Evolutionary conservation across 2,888 invertebrate species (phyloP), one percentile per base, ranked within the genome.

Genomic region (Aporophyla lueneburgensis): DNA sequence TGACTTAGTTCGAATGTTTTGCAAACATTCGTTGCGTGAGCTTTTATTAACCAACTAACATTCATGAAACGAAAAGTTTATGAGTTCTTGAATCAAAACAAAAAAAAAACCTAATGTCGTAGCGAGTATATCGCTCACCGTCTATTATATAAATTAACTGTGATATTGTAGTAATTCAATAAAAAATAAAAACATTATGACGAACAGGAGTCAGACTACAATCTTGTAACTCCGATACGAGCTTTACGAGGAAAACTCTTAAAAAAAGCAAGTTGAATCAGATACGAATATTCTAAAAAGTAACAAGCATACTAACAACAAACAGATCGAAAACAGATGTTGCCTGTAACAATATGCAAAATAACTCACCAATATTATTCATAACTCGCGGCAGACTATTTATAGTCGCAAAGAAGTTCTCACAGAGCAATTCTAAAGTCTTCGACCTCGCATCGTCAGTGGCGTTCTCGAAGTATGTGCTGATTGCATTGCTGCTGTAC

Each of bases 351-450:
- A 5, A 59, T 59, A 19, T 19, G 19, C 21, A 66, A 67, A 67
- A n/a, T 67, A 0, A 67, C 93, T 91, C 74, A 97, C 97, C 97
- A 78, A 97, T 94, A 89, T 97, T 97, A 88, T 97, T 97, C 86
- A 98, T 96, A 80, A 98, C 96, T 81, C 98, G 96, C 0, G 98
- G 98, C 87, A 98, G 90, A 84, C 96, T 96, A 21, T 95, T 97
- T 0, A 98, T 92, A 27, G 97, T 95, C 76, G 92, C 92, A 86
- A 97, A 97, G 92, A 97, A 98, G 90, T 96, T 97, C 84, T 97
- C 97, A 86, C 97, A 97, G 78, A 97, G 92, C 80, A 94, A 95
- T 88, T 97, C 97, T 67, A 97, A 86, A 1, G 97, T 90, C 9
- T 93, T 91, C 74, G 93, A 93, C 76, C 89, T 89, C 54, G 92